Base-by-base conservation (phyloP, 1,140 invertebrate species). In the Drosophila bifasciata region DNA sequence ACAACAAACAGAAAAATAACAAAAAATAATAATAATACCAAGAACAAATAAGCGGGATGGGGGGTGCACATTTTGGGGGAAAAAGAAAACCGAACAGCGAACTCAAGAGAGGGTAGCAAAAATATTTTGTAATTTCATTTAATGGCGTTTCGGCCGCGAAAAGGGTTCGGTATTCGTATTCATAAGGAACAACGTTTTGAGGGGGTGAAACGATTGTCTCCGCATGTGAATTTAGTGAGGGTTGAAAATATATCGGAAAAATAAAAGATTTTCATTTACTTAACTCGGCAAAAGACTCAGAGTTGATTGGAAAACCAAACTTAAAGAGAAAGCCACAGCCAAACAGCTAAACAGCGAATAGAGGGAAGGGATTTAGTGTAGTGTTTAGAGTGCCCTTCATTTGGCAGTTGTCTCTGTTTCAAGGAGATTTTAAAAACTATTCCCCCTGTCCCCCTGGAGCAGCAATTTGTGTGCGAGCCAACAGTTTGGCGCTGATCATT, bases 41-140 rank as follows among this genome's bases (percentile, higher is more conserved):
- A 69, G 56, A 79, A 45, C 55, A 67, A 70, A 62, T 49, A 70
- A 19, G 53, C 55, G 53, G 11, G 50, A 1, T 19, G 25, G 21
- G 49, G 9, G 46, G 55, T 23, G 32, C 19, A 44, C 25, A 8
- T 32, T 32, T 9, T 32, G 23, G 36, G 48, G 25, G 44, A 28
- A 44, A 36, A 9, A 43, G 15, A 55, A 6, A 7, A n/a, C n/a
- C n/a, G 45, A 39, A 21, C 1, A 19, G 21, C 8, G 7, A 13
- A 39, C 7, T 16, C 17, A 9, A 1, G 9, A 1, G 9, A 15
- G 28, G 17, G 41, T 6, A 40, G 11, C 62, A 21, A 49, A 86
- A 69, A 88, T 83, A 74, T 85, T 76, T 72, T 75, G 67, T 77
- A 72, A 71, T 69, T 74, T 84, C 79, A 74, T 75, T 89, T 74